Evolutionary conservation across 2,113 vertebrate species (phyloP), one percentile per base, ranked within the genome.

Genomic region (Cercocebus atys): DNA sequence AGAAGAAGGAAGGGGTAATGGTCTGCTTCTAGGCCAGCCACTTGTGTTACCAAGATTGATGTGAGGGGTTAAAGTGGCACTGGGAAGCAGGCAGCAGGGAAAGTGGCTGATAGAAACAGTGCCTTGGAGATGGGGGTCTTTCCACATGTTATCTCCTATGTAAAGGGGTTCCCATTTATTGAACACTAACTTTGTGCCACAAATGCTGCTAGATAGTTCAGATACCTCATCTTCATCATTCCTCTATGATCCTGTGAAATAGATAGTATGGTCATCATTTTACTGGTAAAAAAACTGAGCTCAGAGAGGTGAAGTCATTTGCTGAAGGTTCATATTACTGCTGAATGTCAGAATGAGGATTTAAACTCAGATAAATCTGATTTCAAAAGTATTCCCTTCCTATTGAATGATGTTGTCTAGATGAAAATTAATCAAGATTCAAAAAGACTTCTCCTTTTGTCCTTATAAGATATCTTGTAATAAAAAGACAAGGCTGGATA

Each of bases 321-420:
- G 35, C 66, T 95, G 6, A 52, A 94, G 68, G 9, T 43, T 97
- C 61, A 86, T 3, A 66, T 5, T 10, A n/a, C 25, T 80, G 38
- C 59, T 83, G 35, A 83, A 52, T 75, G 43, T 6, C 32, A 94
- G 13, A 86, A 57, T 66, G 22, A 84, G 40, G 35, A 76, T 97
- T 83, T 94, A 66, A 93, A 81, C n/a, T 89, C 47, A 50, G 59
- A 40, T 38, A 23, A 57, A 43, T 92, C 55, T 88, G 55, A 76
- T 90, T 95, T 95, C 83, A 96, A 76, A 95, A 23, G 12, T 91
- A 8, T 90, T 89, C 20, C 32, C 8, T 94, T 94, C 92, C 30
- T 80, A 59, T 43, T 59, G 52, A 9, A 27, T 50, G 76, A 35
- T 12, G 76, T 40, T 47, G 14, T 78, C 64, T 50, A 38, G 35